A percentile compares a stretch with the other conserved stretches of the same genome.
phyloP scores from a whole-genome alignment of 2,113 vertebrate genomes.

The Laterallus jamaicensis region DNA sequence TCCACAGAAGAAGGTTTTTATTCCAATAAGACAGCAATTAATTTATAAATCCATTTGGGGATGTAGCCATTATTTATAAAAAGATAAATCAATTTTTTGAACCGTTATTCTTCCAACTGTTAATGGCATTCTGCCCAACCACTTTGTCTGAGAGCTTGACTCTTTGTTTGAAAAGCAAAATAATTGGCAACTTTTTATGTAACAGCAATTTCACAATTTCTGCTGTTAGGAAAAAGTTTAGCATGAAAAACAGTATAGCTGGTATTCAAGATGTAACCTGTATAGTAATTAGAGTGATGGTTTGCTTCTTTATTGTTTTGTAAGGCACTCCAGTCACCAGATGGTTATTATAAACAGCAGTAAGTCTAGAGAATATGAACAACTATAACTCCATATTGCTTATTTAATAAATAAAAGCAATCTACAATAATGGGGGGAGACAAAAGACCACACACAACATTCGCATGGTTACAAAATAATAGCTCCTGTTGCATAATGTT shows the following conservation, averaged over 20 bases:
- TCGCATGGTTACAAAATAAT: not conserved
- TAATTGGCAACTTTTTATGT: constrained; percentile 36
- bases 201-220: constrained; percentile 21
- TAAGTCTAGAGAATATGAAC: not conserved
- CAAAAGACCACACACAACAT: constrained; percentile 12
- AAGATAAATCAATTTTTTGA: constrained; percentile 91
- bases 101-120: constrained; percentile 83
- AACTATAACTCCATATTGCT: constrained; percentile 5
- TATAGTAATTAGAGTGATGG: not conserved
- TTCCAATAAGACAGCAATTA: constrained; percentile 92
- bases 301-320: not conserved
- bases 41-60: constrained; percentile 94
- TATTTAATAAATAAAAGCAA: constrained; percentile 55
- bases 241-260: not conserved
- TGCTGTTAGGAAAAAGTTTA: constrained; percentile 37
- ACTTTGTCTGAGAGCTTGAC: constrained; percentile 56
- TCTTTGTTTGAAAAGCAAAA: constrained; percentile 73
- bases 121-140: constrained; percentile 76
- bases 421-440: not conserved
- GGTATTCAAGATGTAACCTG: constrained; percentile 8
- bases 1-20: constrained; percentile 89
- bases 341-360: constrained; percentile 22
- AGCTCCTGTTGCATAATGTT: not conserved
- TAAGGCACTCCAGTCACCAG: constrained; percentile 18
- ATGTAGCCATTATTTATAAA: constrained; percentile 93